Evolutionary conservation across 2,113 vertebrate species (phyloP), one percentile per base, ranked within the genome.

Genomic region (Actinemys pallida): DNA sequence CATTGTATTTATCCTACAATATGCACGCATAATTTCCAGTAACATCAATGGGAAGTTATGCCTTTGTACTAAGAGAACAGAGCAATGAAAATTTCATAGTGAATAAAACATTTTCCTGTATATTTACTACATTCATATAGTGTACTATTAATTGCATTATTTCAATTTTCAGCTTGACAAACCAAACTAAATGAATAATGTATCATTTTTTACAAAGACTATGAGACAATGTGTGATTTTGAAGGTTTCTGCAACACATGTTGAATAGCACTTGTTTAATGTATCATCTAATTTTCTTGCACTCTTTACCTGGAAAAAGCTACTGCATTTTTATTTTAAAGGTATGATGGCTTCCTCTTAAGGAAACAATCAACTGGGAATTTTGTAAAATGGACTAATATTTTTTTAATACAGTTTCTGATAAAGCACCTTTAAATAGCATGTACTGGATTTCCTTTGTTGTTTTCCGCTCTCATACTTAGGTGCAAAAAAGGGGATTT

Each of bases 61-160:
- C n/a, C 85, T 47, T 2, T 16, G 17, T 45, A 83, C 76, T 85
- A 92, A 83, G 50, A 85, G 91, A 96, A 94, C 59, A 93, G 81
- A 42, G 20, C n/a, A 31, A 82, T 4, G 1, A 81, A 53, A 72
- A 83, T 81, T 94, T 87, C 75, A 78, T 88, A 95, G 72, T 4
- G 8, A 92, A 17, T 39, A 84, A 83, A 88, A 84, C 3, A 62
- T 91, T 88, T 93, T 87, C 3, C n/a, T 76, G 10, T 6, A 88
- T 86, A 49, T 54, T 76, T 92, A 29, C 20, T 24, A 88, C 87
- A 53, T n/a, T 81, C 16, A 85, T 76, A 93, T 91, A 53, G 81
- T 5, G 75, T 25, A 29, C 22, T 62, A 85, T 83, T 78, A 2
- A 83, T 87, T 91, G 90, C 87, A 82, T 6, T 10, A 83, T 47